Evolutionary conservation across 2,888 invertebrate species (phyloP).

Genomic region (Subacronicta megacephala): DNA sequence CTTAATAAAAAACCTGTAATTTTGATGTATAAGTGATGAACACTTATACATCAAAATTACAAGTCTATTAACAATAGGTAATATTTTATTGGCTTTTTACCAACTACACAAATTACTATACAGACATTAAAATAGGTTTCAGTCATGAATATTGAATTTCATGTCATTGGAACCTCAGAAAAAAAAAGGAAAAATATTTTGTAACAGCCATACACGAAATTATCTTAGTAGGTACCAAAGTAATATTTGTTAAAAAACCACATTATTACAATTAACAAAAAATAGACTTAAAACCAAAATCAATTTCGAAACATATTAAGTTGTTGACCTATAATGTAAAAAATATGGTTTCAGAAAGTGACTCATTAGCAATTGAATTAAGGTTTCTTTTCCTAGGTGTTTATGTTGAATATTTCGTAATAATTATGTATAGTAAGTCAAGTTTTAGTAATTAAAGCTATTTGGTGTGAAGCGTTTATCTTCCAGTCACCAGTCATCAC

Average conservation of each 20-base stretch:
- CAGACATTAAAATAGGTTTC: neutral
- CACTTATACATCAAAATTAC: conserved; percentile 35
- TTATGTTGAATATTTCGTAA: neutral
- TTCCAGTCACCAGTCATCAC: conserved; percentile 55
- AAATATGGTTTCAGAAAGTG: neutral
- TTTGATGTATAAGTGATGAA: no score
- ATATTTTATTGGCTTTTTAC: conserved; percentile 6
- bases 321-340: neutral
- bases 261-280: no score
- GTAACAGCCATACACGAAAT: no score
- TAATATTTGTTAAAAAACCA: no score
- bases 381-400: neutral
- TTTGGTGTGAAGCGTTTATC: conserved; percentile 60
- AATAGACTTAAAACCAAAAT: no score
- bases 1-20: conserved; percentile 20
- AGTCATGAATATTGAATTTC: conserved; percentile 4
- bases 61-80: conserved; percentile 28
- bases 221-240: no score
- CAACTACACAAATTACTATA: conserved; percentile 11
- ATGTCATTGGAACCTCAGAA: neutral
- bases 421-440: conserved; percentile 32
- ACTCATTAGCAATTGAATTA: neutral
- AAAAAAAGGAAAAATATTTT: no score
- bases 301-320: neutral
- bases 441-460: conserved; percentile 44